Percentiles rank a stretch among this genome's conserved stretches.
These are phyloP conservation scores for Corythaixoides concolor DNA, from an alignment of 2,113 vertebrate genomes.

Conservation along the genomic window DNA sequence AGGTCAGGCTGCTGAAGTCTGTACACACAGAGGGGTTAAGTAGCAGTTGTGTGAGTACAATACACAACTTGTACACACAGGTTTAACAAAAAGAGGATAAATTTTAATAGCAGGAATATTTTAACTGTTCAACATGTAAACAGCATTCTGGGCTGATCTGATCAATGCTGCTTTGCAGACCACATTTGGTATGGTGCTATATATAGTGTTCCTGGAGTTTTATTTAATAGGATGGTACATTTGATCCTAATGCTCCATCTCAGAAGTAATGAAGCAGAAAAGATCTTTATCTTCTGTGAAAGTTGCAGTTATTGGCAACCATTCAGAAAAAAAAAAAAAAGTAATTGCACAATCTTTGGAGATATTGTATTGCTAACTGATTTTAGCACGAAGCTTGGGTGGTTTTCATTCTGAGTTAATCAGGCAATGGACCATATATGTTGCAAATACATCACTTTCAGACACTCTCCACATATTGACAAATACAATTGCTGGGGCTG, in stretches of 20 bases:
- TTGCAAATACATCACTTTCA: constrained; percentile 62
- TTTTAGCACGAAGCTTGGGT: constrained; percentile 59
- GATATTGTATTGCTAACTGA: constrained; percentile 71
- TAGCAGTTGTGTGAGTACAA: neutral
- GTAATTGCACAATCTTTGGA: constrained; percentile 73
- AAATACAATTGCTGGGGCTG: constrained; percentile 54
- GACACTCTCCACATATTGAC: constrained; percentile 55
- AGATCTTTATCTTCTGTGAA: constrained; percentile 77
- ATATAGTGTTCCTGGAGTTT: constrained; percentile 71
- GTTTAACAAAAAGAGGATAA: constrained; percentile 41
- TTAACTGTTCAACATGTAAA: constrained; percentile 57
- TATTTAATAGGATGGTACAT: constrained; percentile 75
- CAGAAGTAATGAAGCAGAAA: constrained; percentile 77
- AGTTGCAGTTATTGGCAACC: constrained; percentile 75
- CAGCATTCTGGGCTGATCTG: constrained; percentile 56
- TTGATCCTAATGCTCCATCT: constrained; percentile 76
- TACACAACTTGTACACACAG: neutral
- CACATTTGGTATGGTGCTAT: constrained; percentile 69
- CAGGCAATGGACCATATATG: constrained; percentile 66
- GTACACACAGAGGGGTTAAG: neutral
- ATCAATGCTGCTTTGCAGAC: constrained; percentile 61
- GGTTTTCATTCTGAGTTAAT: constrained; percentile 74
- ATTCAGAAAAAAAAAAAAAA: constrained; percentile 69
- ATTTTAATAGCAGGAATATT: constrained; percentile 56
- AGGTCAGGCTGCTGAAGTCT: neutral